Evolutionary conservation across 1,140 invertebrate genomes (phyloP).

Genomic region (Euwallacea similis): DNA sequence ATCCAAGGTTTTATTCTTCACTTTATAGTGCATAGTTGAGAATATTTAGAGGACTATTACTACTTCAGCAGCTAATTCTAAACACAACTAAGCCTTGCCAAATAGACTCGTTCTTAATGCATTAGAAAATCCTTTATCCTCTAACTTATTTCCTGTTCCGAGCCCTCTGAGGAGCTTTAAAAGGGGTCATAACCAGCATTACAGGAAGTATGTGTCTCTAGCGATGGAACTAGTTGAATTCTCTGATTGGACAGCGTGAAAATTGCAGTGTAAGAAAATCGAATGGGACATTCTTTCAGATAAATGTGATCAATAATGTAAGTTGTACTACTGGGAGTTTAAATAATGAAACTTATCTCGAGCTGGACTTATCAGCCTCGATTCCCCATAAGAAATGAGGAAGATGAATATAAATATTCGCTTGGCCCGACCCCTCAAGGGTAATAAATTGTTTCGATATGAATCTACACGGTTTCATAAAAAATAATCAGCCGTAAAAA

Average conservation of each 20-base stretch:
- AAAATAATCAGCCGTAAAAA: constrained; percentile 18
- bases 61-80: too few relatives aligned
- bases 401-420: constrained; percentile 2
- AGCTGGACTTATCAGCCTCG: too few relatives aligned
- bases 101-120: too few relatives aligned
- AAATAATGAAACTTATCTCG: too few relatives aligned
- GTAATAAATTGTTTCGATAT: constrained; percentile 11
- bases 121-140: too few relatives aligned
- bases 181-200: constrained; percentile 1
- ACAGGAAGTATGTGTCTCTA: constrained; percentile 1
- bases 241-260: constrained; percentile 1
- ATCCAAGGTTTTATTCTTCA: background rate
- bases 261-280: constrained; percentile 9
- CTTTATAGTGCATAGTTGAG: background rate
- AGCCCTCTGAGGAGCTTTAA: too few relatives aligned
- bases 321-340: too few relatives aligned
- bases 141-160: too few relatives aligned
- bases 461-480: constrained; percentile 15
- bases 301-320: background rate
- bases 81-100: too few relatives aligned
- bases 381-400: constrained; percentile 3
- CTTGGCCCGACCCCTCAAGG: background rate
- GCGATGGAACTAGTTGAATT: constrained; percentile 6
- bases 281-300: constrained; percentile 2
- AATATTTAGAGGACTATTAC: too few relatives aligned